phyloP scores from a whole-genome alignment of 2,888 invertebrate genomes.

The Eubasilissa splendida region DNA sequence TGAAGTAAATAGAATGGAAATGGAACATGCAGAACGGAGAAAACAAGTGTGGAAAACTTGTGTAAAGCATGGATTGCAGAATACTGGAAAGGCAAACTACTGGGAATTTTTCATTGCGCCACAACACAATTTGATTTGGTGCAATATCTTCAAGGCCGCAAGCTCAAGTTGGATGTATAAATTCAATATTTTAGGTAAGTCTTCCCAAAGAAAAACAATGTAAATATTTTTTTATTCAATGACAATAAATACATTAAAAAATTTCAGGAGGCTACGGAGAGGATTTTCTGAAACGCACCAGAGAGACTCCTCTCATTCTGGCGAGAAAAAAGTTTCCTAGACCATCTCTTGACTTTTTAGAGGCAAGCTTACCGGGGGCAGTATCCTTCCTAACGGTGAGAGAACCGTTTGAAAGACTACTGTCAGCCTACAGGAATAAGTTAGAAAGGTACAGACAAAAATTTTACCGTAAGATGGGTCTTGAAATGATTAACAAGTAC shows the following conservation, averaged over 20 bases:
- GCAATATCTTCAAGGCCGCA: constrained; percentile 83
- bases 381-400: constrained; percentile 80
- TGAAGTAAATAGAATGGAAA: constrained; percentile 65
- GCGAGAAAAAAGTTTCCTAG: constrained; percentile 81
- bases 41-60: constrained; percentile 70
- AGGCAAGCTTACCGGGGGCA: constrained; percentile 74
- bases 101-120: constrained; percentile 83
- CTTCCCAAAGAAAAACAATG: background rate
- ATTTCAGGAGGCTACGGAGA: constrained; percentile 74
- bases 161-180: constrained; percentile 88
- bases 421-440: constrained; percentile 83
- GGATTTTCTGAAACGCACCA: constrained; percentile 73
- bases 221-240: constrained; percentile 2
- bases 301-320: constrained; percentile 77
- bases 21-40: constrained; percentile 71
- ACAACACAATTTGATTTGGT: constrained; percentile 81
- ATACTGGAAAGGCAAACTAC: constrained; percentile 74
- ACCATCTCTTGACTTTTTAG: constrained; percentile 77
- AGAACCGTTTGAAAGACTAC: constrained; percentile 81
- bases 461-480: constrained; percentile 79
- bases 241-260: background rate
- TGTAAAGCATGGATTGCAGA: constrained; percentile 64
- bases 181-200: constrained; percentile 80
- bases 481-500: constrained; percentile 76
- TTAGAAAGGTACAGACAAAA: constrained; percentile 80